Evolutionary conservation across 2,888 invertebrate species (phyloP).

Genomic region (Lochmaea capreae): DNA sequence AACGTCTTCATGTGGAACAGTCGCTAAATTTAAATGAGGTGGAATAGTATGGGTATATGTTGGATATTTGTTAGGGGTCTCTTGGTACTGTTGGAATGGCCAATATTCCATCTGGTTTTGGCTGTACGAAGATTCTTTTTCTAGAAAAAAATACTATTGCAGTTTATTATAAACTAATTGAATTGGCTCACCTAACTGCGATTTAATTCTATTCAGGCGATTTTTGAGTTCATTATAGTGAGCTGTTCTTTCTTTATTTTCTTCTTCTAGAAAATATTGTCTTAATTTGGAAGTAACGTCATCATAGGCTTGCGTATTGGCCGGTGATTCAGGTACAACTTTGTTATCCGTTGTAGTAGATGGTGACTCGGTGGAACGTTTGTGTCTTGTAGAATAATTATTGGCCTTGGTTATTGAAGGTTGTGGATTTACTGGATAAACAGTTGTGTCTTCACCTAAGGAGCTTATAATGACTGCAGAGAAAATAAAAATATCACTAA

Average conservation of each 20-base stretch:
- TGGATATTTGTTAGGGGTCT: not conserved
- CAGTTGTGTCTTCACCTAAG: not conserved
- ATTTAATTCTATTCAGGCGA: slow-evolving; percentile 53
- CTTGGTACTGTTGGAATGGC: slow-evolving; percentile 24
- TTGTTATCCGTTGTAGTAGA: not conserved
- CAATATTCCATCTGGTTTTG: not conserved
- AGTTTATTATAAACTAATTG: slow-evolving; percentile 16
- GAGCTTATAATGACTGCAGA: slow-evolving; percentile 5
- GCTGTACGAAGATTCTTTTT: not conserved
- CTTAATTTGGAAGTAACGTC: slow-evolving; percentile 31
- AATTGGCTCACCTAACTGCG: slow-evolving; percentile 59
- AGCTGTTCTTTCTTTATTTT: slow-evolving; percentile 20
- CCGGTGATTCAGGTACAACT: not conserved
- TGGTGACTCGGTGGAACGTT: slow-evolving; percentile 16
- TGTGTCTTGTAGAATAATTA: slow-evolving; percentile 8
- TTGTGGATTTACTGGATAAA: not conserved
- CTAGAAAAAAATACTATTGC: slow-evolving; percentile 31
- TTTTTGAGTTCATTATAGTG: slow-evolving; percentile 47
- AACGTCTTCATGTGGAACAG: slow-evolving; percentile 39
- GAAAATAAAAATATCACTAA: not conserved
- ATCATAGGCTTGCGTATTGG: slow-evolving; percentile 29
- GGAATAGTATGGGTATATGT: slow-evolving; percentile 11
- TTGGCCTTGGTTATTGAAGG: not conserved
- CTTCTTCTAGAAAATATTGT: slow-evolving; percentile 30
- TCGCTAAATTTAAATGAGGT: not conserved